These are phyloP conservation scores for Poeciliopsis occidentalis DNA, from an alignment of 2,113 vertebrate species.

Conservation along the genomic window DNA sequence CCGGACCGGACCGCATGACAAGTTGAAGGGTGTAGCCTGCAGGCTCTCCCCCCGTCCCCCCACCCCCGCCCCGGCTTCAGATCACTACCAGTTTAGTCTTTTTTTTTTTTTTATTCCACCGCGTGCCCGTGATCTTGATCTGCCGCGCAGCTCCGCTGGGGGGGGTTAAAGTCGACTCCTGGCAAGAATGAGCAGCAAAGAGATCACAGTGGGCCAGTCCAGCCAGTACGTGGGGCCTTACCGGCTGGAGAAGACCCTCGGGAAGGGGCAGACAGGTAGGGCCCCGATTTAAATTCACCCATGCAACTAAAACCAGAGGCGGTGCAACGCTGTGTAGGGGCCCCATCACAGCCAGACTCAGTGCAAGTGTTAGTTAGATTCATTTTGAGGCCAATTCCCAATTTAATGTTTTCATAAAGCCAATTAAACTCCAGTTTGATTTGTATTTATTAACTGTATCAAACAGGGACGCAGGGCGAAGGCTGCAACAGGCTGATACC, in stretches of 20 bases:
- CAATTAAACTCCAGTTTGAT: neutral
- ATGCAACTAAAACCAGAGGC: neutral
- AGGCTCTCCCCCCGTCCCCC: slow-evolving; percentile 47
- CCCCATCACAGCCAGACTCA: too few relatives aligned
- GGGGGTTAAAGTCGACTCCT: neutral
- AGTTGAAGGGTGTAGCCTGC: slow-evolving; percentile 75
- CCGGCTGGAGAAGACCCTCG: slow-evolving; percentile 83
- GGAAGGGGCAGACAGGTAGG: slow-evolving; percentile 84
- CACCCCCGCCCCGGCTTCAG: slow-evolving; percentile 39
- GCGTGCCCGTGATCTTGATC: slow-evolving; percentile 55
- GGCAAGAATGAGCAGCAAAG: slow-evolving; percentile 81
- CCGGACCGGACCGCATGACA: slow-evolving; percentile 21
- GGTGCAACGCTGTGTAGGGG: neutral
- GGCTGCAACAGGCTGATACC: too few relatives aligned
- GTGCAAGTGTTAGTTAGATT: too few relatives aligned
- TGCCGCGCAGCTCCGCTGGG: slow-evolving; percentile 32
- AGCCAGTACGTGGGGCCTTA: slow-evolving; percentile 84
- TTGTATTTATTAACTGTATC: neutral
- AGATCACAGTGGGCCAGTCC: slow-evolving; percentile 78
- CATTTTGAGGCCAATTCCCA: too few relatives aligned
- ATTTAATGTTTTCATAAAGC: too few relatives aligned
- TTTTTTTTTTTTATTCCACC: slow-evolving; percentile 17
- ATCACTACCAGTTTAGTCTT: slow-evolving; percentile 60
- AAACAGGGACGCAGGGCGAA: neutral
- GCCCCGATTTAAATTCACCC: slow-evolving; percentile 1